Conservation (phyloP, 1,140 invertebrate genomes). For the Chironomus striatipennis region DNA sequence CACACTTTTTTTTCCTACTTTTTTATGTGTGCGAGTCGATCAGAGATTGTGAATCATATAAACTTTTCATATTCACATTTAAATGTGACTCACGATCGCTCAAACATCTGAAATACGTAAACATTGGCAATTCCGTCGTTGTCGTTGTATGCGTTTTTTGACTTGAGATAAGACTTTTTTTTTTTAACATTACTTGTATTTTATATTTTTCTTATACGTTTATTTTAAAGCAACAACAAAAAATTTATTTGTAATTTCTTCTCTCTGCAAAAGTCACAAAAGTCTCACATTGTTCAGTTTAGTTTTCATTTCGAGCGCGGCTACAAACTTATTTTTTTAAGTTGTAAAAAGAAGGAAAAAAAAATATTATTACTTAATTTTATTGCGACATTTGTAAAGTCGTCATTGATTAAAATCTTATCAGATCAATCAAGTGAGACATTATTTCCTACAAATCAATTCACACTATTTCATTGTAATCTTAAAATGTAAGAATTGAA, state of each 20-base stretch:
- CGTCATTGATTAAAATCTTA: too few relatives aligned
- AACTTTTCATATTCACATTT: not conserved
- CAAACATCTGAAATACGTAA: not conserved
- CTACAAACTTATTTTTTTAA: not conserved
- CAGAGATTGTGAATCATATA: not conserved
- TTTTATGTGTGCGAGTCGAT: not conserved
- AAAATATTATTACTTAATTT: too few relatives aligned
- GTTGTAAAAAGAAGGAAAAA: too few relatives aligned
- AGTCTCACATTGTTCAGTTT: not conserved
- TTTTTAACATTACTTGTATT: slow-evolving; percentile 1
- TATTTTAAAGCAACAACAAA: slow-evolving; percentile 1
- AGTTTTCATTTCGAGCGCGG: not conserved
- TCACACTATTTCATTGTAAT: too few relatives aligned
- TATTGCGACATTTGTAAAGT: too few relatives aligned
- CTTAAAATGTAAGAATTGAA: too few relatives aligned
- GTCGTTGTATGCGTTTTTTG: not conserved
- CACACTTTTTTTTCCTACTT: not conserved
- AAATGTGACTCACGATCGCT: not conserved
- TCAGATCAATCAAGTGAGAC: too few relatives aligned
- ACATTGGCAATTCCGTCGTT: not conserved
- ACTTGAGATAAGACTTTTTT: not conserved
- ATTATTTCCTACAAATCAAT: too few relatives aligned
- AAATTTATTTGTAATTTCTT: not conserved
- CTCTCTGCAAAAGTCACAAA: slow-evolving; percentile 4
- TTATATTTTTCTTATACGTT: not conserved